Conservation (phyloP, 2,113 vertebrate genomes). For the Rhynchomys soricoides region DNA sequence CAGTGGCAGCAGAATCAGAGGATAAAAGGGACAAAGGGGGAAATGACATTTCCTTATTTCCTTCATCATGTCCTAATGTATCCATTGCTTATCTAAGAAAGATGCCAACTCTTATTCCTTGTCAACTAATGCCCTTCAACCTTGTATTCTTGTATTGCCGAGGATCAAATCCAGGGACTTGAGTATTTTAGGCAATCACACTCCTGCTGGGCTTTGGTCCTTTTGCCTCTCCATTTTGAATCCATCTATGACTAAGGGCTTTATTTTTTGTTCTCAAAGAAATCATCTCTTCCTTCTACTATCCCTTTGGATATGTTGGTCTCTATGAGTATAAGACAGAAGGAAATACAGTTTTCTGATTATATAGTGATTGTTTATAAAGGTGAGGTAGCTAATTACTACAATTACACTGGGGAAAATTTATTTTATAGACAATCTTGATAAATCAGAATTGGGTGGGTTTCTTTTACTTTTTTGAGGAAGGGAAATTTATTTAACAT, state of each 20-base stretch:
- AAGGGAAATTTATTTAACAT: constrained; percentile 34
- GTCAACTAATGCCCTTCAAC: too few relatives aligned
- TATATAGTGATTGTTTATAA: constrained; percentile 46
- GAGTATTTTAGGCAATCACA: background rate
- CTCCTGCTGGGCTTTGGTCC: too few relatives aligned
- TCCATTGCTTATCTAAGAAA: constrained; percentile 11
- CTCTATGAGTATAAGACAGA: background rate
- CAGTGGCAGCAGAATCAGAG: background rate
- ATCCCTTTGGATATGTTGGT: background rate
- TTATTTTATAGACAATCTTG: constrained; percentile 49
- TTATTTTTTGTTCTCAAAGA: constrained; percentile 33
- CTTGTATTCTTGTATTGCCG: background rate
- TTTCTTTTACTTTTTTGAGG: background rate
- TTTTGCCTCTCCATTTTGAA: background rate
- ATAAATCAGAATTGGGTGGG: background rate
- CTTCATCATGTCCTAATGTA: background rate
- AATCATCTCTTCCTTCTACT: background rate
- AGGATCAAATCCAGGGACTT: background rate
- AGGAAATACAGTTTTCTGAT: constrained; percentile 44
- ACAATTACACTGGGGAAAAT: constrained; percentile 7
- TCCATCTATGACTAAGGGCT: background rate
- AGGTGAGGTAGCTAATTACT: constrained; percentile 9
- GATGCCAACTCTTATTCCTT: background rate
- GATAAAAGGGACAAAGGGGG: constrained; percentile 11
- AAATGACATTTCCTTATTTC: background rate